Evolutionary conservation across 1,140 invertebrate genomes (phyloP).

Genomic region (Olivierus martensii): DNA sequence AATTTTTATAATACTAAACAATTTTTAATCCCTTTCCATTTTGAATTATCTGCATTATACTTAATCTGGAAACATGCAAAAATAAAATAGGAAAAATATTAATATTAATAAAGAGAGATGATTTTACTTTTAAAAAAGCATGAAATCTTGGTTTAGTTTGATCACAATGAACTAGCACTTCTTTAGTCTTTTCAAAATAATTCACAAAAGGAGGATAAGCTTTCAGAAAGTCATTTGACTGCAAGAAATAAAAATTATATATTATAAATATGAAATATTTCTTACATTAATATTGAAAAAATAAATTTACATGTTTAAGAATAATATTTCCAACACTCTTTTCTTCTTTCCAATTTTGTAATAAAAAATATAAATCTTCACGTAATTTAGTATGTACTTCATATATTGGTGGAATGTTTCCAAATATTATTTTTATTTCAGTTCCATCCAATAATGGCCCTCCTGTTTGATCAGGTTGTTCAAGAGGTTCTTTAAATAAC

Average conservation of each 20-base stretch:
- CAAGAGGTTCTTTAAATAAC: slow-evolving; percentile 86
- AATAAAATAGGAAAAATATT: no score
- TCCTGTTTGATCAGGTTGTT: slow-evolving; percentile 60
- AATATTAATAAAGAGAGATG: no score
- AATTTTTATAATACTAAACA: no score
- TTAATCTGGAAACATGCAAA: no score
- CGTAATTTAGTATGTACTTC: slow-evolving; percentile 77
- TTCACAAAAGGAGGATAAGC: slow-evolving; percentile 96
- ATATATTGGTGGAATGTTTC: slow-evolving; percentile 85
- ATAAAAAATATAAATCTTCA: slow-evolving; percentile 52
- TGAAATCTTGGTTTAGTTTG: slow-evolving; percentile 86
- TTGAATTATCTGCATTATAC: no score
- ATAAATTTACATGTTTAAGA: slow-evolving; percentile 51
- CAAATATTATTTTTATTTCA: slow-evolving; percentile 92
- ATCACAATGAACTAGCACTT: slow-evolving; percentile 79
- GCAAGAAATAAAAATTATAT: slow-evolving; percentile 7
- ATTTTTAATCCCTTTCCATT: no score
- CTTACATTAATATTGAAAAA: no score
- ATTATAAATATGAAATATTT: slow-evolving; percentile 3
- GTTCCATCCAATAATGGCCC: slow-evolving; percentile 70
- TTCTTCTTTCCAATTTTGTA: slow-evolving; percentile 64
- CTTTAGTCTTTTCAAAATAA: slow-evolving; percentile 92
- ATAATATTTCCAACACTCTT: slow-evolving; percentile 74
- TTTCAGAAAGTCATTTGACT: slow-evolving; percentile 53
- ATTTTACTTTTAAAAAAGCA: slow-evolving; percentile 86